Percentiles rank a stretch among this genome's conserved stretches.
phyloP scores from a whole-genome alignment of 2,113 vertebrate species.

The Sinosuthora webbiana region DNA sequence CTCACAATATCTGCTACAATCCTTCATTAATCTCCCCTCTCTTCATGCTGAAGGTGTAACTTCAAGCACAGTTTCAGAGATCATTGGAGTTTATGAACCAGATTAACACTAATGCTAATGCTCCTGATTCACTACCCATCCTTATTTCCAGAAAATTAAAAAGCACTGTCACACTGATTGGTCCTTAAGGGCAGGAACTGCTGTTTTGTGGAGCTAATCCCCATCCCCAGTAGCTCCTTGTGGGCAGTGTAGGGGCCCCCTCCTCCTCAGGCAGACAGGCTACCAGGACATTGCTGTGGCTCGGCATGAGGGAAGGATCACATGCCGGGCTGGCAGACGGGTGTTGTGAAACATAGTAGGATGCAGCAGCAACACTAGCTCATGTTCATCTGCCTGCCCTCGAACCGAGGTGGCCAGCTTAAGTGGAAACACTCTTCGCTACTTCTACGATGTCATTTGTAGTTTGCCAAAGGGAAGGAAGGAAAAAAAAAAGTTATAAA shows the following conservation, averaged over 20 bases:
- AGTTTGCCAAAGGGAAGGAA: conserved; percentile 17
- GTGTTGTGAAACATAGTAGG: conserved; percentile 42
- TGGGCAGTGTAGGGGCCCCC: neutral
- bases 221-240: neutral
- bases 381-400: neutral
- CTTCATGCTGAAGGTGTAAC: neutral
- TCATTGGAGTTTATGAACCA: neutral
- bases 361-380: conserved; percentile 14
- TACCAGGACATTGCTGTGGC: conserved; percentile 22
- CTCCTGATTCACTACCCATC: neutral
- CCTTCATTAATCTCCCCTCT: neutral
- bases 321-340: conserved; percentile 38
- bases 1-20: neutral
- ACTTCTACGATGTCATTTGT: neutral
- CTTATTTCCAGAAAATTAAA: neutral
- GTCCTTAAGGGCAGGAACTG: neutral
- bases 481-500: neutral
- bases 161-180: neutral
- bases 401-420: neutral
- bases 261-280: neutral
- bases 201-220: neutral
- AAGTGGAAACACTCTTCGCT: conserved; percentile 29
- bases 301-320: neutral
- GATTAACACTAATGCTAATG: neutral
- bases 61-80: neutral